Percentiles rank a stretch among this genome's conserved stretches.
phyloP scores from a whole-genome alignment of 2,888 invertebrate species.

The Entomobrya proxima region DNA sequence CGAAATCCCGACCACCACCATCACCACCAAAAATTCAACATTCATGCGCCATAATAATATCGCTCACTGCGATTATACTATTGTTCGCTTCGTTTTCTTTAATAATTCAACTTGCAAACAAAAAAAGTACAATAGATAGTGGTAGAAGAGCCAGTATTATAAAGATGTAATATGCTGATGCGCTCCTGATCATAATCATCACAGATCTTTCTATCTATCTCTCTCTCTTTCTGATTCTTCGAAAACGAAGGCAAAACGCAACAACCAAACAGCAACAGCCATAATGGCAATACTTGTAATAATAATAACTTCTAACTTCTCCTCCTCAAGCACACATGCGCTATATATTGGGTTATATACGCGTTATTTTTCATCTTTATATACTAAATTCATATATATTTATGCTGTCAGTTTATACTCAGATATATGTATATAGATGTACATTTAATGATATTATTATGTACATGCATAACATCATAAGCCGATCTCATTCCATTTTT shows the following conservation, averaged over 20 bases:
- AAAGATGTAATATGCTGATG: constrained; percentile 42
- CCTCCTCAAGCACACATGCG: background rate
- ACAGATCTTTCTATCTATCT: constrained; percentile 6
- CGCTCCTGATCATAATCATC: constrained; percentile 43
- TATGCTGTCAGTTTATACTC: constrained; percentile 15
- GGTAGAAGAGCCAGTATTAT: constrained; percentile 15
- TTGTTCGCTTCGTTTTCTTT: constrained; percentile 10
- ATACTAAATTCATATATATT: background rate
- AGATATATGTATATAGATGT: background rate
- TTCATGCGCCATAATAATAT: background rate
- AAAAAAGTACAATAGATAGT: constrained; percentile 17
- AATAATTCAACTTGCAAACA: background rate
- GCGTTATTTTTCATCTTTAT: background rate
- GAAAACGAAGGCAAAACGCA: constrained; percentile 27
- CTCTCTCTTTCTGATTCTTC: constrained; percentile 3
- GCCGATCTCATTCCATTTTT: constrained; percentile 35
- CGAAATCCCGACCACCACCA: too few species aligned
- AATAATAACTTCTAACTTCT: constrained; percentile 26
- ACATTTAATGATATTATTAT: constrained; percentile 39
- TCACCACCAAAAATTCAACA: too few species aligned
- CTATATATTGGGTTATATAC: too few species aligned
- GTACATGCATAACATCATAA: constrained; percentile 23
- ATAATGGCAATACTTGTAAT: constrained; percentile 34
- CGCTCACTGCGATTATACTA: background rate
- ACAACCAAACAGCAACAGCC: constrained; percentile 27